Evolutionary conservation across 1,140 invertebrate species (phyloP), one percentile per base, ranked within the genome.

Genomic region (Drosophila azteca): DNA sequence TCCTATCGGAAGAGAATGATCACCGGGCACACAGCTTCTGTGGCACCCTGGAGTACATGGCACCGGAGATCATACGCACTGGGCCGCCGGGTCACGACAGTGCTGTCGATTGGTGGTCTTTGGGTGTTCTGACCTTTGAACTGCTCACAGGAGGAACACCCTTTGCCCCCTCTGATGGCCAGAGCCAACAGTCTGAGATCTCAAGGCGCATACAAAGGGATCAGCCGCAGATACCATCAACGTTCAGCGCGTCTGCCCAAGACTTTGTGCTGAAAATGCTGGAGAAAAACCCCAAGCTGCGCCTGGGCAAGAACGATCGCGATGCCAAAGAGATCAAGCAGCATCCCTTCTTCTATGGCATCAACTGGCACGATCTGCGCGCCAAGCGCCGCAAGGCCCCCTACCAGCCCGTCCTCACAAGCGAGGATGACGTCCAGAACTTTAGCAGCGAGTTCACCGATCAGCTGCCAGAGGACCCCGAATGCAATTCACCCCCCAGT

Each of bases 11-110:
- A 80, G 91, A 94, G 50, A 83, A 90, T 35, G 81, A 91, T n/a
- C 85, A 87, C 62, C 76, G 97, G 78, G 96, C 98, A 0, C 98
- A 98, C 93, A 99, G 98, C 17, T 99, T 99, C 93, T 99, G 98
- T 92, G 98, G 98, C 20, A 99, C 98, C 48, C 97, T 99, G 69
- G 98, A 99, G 90, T 98, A 98, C 90, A 98, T 98, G 97, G 97
- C 97, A 3, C 97, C 97, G 8, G 97, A 98, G 92, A 96, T 98
- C 13, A 96, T 98, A 31, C 93, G 95, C 70, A 96, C 96, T 50
- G 95, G 96, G 58, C 94, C 94, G 45, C 94, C 95, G 55, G 97
- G 97, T 31, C 97, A 98, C 92, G 96, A 98, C 94, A 95, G 96
- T 91, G 96, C 97, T 70, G 98, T 98, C 2, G 98, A 99, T 93